phyloP scores from a whole-genome alignment of 2,113 vertebrate species.

The Cyanistes caeruleus region DNA sequence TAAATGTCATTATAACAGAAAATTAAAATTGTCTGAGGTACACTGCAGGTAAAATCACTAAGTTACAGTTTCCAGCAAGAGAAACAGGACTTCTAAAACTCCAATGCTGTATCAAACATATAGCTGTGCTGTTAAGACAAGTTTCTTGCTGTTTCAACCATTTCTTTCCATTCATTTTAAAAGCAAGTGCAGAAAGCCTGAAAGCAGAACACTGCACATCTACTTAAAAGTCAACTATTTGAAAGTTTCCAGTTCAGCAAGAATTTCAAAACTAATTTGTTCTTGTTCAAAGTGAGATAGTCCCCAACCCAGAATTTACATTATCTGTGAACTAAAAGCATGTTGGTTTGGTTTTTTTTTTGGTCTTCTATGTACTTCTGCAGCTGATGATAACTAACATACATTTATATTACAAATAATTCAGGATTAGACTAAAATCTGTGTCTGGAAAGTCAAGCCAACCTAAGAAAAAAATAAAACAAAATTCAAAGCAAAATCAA shows the following conservation, averaged over 20 bases:
- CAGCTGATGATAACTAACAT: not conserved
- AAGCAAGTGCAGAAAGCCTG: not conserved
- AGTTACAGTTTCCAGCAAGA: not conserved
- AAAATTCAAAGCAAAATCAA: not conserved
- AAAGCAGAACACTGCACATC: not conserved
- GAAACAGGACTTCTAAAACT: not conserved
- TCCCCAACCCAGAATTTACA: not conserved
- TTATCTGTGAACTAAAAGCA: not conserved
- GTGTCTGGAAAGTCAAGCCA: not conserved
- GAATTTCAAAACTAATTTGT: not conserved
- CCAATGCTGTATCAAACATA: not conserved
- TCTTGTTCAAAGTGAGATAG: not conserved
- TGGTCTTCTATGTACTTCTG: not conserved
- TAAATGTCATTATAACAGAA: not conserved
- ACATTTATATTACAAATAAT: not conserved
- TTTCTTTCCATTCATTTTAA: conserved; percentile 11
- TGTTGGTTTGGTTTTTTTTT: not conserved
- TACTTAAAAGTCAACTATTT: not conserved
- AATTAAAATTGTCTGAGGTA: not conserved
- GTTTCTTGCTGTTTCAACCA: not conserved
- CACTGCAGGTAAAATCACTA: not conserved
- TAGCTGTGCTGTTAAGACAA: not conserved
- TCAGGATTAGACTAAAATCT: not conserved
- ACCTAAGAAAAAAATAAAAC: not conserved
- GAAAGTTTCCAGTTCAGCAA: not conserved